Evolutionary conservation across 2,797 vertebrate species (phyloP).

Genomic region (Buphagus erythrorhynchus): DNA sequence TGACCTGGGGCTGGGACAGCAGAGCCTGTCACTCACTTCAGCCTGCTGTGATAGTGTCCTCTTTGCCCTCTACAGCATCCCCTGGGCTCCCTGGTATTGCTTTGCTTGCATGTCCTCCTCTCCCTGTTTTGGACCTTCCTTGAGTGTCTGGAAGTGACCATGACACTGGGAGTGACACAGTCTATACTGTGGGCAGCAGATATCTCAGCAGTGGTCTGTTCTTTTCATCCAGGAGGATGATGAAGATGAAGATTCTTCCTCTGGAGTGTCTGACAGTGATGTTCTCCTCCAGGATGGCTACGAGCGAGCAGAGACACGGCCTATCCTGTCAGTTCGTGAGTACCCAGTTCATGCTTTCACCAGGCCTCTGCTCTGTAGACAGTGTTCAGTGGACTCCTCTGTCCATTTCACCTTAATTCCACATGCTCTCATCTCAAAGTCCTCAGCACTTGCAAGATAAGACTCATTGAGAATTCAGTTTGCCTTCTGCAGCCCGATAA

Average conservation of each 20-base stretch:
- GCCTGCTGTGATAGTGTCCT: not conserved
- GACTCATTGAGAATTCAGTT: constrained; percentile 44
- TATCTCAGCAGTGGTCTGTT: not conserved
- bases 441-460: constrained; percentile 14
- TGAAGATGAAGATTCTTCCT: constrained; percentile 84
- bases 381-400: not conserved
- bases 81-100: not conserved
- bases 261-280: constrained; percentile 90
- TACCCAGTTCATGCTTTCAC: constrained; percentile 13
- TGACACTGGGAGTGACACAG: not conserved
- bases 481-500: constrained; percentile 8
- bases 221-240: constrained; percentile 73
- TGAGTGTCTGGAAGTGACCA: not conserved
- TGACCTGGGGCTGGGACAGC: not conserved
- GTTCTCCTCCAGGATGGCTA: constrained; percentile 77
- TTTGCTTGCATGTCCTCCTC: not conserved
- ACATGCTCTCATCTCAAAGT: not conserved
- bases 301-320: constrained; percentile 86
- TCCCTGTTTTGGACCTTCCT: not conserved
- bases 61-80: not conserved
- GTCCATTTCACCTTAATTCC: not conserved
- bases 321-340: constrained; percentile 95
- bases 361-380: not conserved
- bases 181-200: not conserved
- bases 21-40: not conserved